These are phyloP conservation scores for Euglossa dilemma DNA, from an alignment of 1,140 invertebrate genomes.

Conservation along the genomic window DNA sequence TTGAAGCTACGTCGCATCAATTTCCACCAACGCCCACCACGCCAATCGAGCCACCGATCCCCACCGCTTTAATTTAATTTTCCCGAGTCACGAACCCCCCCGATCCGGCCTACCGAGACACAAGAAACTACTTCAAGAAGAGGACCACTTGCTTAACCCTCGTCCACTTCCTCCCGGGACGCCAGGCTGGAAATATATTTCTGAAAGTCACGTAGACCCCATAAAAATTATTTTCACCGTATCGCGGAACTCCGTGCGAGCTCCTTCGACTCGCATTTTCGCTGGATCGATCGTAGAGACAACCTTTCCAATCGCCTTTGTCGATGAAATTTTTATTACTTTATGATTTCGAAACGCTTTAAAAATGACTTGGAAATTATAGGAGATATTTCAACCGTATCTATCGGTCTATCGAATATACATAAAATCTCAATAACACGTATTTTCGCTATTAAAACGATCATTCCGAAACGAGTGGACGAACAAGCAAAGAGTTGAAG, in stretches of 20 bases:
- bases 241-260: background rate
- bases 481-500: too few species aligned
- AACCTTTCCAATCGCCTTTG: too few species aligned
- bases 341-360: too few species aligned
- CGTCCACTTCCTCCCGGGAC: background rate
- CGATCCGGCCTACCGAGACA: slow-evolving; percentile 1
- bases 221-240: slow-evolving; percentile 19
- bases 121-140: slow-evolving; percentile 4
- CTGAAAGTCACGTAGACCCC: slow-evolving; percentile 32
- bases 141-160: slow-evolving; percentile 1
- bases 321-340: too few species aligned
- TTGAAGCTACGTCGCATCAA: slow-evolving; percentile 26
- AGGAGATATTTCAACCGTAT: too few species aligned
- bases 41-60: slow-evolving; percentile 20
- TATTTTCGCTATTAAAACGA: too few species aligned
- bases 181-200: slow-evolving; percentile 27
- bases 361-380: too few species aligned
- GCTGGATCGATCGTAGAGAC: too few species aligned
- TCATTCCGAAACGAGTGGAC: too few species aligned
- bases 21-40: slow-evolving; percentile 1
- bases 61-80: slow-evolving; percentile 60
- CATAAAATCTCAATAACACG: too few species aligned
- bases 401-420: too few species aligned
- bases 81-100: slow-evolving; percentile 34
- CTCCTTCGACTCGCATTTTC: background rate